Evolutionary conservation across 2,113 vertebrate species (phyloP), one percentile per base, ranked within the genome.

Genomic region (Mesoclemmys tuberculata): DNA sequence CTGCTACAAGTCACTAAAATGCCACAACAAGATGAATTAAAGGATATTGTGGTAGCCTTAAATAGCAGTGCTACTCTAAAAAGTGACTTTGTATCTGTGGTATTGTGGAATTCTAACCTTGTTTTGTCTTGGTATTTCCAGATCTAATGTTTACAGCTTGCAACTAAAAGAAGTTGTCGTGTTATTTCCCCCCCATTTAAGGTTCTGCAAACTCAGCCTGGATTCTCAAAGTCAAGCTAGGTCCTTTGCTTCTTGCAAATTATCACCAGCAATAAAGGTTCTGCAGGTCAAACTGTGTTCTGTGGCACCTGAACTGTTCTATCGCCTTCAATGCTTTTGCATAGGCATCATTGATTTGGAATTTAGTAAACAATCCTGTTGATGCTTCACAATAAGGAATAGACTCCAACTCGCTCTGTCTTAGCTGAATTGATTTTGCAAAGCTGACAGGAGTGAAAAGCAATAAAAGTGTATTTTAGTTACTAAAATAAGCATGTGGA

Each of bases 21-120:
- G 41, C 26, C 1, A 4, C 0, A 1, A 1, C 3, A 3, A 3
- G 61, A 75, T 3, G 74, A 56, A 86, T 81, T 2, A 26, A 24
- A 87, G 10, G 2, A 38, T 80, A 18, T 27, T 46, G 12, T 8
- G 41, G 26, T 46, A 46, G 8, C 64, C 64, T 71, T 71, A 71
- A 71, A 71, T 8, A 71, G 16, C n/a, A 71, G 11, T 46, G 27
- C 41, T 44, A 46, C 41, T 77, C 6, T 27, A 27, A 77, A 77
- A 77, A 46, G 26, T 12, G 22, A 77, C 41, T 46, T 27, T 77
- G 35, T 38, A 71, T 21, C 38, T 77, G 41, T 26, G 5, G 41
- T 46, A 29, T 77, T 77, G 24, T 46, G 22, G 64, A 71, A 71
- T 71, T 71, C 19, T 71, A 71, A 38, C 12, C 26, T 77, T 46